Evolutionary conservation across 2,113 vertebrate species (phyloP), one percentile per base, ranked within the genome.

Genomic region (Leptodactylus fuscus): DNA sequence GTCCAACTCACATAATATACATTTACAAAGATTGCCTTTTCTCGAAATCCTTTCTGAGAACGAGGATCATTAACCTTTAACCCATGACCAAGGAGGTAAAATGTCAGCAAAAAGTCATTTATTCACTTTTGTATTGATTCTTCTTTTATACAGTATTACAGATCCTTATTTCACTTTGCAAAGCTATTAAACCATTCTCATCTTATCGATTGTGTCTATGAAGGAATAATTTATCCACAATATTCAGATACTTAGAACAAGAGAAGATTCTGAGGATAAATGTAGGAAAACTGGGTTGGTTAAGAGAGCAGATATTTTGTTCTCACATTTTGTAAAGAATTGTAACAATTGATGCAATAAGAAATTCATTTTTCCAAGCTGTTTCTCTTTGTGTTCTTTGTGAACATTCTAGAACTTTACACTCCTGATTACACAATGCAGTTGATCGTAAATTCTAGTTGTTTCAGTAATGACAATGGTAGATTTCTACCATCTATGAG

Each of bases 141-240:
- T 16, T 24, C 41, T 69, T 69, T 85, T 85, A 78, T 80, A 44
- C 22, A 80, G 34, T 62, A 69, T 53, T 85, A 27, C 48, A 79
- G 32, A 85, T 80, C 49, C 67, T 71, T 86, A 81, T 73, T 60
- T 55, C 76, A 86, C 65, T 86, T 81, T 86, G 55, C 36, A 46
- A 79, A 85, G 32, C 77, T 22, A 86, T 81, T 73, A 81, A 86
- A 81, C 36, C 49, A 46, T 80, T 73, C 36, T 73, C 41, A 48
- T 18, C 48, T 55, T 80, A 81, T 86, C 81, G 84, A 86, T 80
- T 55, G 46, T 60, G 69, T 48, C 49, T 41, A 24, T 71, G 65
- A 81, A 71, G 32, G 65, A 80, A 58, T 86, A 46, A 70, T 38
- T 22, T 73, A 36, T 73, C 24, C 36, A 83, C 41, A 34, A 81